Evolutionary conservation across 2,888 invertebrate species (phyloP).

Genomic region (Cheilosia soror): DNA sequence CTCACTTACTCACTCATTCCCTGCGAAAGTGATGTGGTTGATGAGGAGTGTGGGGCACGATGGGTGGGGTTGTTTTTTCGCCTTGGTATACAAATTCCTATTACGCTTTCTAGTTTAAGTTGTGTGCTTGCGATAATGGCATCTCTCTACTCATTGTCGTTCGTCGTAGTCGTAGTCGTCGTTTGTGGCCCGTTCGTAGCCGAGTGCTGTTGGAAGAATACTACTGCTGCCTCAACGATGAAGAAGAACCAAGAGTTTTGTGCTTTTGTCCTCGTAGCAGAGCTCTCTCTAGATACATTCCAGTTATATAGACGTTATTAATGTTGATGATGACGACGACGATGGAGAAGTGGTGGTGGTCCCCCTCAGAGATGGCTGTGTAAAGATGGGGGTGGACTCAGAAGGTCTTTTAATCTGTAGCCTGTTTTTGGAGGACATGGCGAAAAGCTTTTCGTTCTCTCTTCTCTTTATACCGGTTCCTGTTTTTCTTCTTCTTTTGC

Average conservation of each 20-base stretch:
- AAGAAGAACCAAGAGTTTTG: conserved; percentile 73
- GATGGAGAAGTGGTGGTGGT: conserved; percentile 29
- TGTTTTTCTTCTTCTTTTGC: conserved; percentile 38
- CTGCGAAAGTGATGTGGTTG: conserved; percentile 6
- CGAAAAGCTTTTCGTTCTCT: conserved; percentile 73
- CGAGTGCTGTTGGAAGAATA: conserved; percentile 71
- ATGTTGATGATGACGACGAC: conserved; percentile 68
- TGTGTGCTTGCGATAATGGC: conserved; percentile 74
- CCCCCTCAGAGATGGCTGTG: background rate
- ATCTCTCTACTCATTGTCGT: conserved; percentile 69
- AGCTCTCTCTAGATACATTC: conserved; percentile 63
- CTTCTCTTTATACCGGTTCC: conserved; percentile 55
- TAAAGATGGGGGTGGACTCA: conserved; percentile 52
- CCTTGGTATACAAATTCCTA: conserved; percentile 71
- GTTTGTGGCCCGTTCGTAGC: conserved; percentile 69
- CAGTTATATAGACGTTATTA: conserved; percentile 70
- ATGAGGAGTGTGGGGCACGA: conserved; percentile 5
- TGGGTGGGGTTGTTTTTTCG: conserved; percentile 44
- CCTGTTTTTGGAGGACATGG: conserved; percentile 69
- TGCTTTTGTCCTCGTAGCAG: conserved; percentile 69
- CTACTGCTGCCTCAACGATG: conserved; percentile 64
- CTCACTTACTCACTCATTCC: conserved; percentile 51
- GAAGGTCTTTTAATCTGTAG: conserved; percentile 73
- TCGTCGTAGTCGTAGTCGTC: conserved; percentile 39
- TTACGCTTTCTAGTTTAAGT: conserved; percentile 75